These are phyloP conservation scores for Xiphorhynchus erythropygius DNA, from an alignment of 2,797 vertebrate species.

Conservation along the genomic window DNA sequence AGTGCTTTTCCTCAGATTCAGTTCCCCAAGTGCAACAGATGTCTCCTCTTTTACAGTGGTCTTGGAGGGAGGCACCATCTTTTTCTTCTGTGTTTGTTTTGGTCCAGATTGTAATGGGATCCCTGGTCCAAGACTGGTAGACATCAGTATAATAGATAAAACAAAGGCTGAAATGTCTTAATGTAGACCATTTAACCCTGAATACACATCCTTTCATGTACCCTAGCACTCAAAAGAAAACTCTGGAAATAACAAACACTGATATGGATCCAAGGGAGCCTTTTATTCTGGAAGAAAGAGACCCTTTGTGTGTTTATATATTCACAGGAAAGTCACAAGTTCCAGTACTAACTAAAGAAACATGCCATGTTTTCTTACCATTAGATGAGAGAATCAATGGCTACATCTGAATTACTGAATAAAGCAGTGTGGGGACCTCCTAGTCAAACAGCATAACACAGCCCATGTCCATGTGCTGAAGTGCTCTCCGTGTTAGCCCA, in stretches of 20 bases:
- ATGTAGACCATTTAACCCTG: neutral
- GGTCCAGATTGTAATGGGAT: neutral
- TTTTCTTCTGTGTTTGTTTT: neutral
- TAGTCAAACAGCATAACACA: neutral
- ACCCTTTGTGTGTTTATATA: neutral
- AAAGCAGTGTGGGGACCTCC: neutral
- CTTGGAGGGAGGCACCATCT: neutral
- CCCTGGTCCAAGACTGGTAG: neutral
- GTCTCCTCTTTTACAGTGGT: neutral
- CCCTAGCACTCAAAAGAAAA: neutral
- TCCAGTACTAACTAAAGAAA: neutral
- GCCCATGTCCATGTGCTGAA: neutral
- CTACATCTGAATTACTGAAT: neutral
- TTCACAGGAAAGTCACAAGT: neutral
- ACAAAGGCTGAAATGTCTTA: neutral
- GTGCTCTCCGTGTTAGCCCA: rapidly evolving
- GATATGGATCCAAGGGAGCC: neutral
- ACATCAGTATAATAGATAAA: neutral
- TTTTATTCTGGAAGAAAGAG: neutral
- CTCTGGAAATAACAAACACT: neutral
- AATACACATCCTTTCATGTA: neutral
- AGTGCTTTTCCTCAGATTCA: neutral
- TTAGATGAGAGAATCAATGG: neutral
- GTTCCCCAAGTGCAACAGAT: neutral
- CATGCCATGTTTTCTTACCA: neutral